Evolutionary conservation across 2,113 vertebrate genomes (phyloP).

Genomic region (Microtus ochrogaster): DNA sequence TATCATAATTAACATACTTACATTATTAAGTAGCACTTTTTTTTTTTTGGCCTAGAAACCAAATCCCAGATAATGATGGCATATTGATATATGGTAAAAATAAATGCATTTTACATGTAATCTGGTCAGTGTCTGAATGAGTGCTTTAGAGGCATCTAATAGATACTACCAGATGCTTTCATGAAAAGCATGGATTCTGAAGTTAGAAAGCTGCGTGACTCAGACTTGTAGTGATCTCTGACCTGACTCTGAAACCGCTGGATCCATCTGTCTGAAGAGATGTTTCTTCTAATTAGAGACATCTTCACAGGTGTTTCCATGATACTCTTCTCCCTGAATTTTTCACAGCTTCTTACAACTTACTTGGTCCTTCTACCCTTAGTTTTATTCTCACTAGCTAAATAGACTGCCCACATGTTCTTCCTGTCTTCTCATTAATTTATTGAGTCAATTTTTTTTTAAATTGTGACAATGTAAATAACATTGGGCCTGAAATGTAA

Average conservation of each 20-base stretch:
- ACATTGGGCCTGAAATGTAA: background rate
- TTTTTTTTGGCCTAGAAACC: background rate
- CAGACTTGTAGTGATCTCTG: background rate
- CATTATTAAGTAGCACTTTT: background rate
- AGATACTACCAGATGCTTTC: background rate
- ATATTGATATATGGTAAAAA: background rate
- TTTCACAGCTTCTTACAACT: background rate
- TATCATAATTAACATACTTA: background rate
- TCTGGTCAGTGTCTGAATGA: background rate
- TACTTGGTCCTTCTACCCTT: slow-evolving; percentile 16
- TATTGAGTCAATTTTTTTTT: background rate
- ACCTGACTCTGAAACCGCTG: background rate
- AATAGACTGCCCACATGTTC: background rate
- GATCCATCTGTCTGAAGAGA: background rate
- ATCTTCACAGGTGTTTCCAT: background rate
- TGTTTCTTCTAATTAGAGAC: background rate
- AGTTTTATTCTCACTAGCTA: background rate
- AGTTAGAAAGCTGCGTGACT: background rate
- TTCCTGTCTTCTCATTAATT: background rate
- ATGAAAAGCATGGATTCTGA: background rate
- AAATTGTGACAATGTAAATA: background rate
- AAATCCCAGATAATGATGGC: background rate
- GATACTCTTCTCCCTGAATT: background rate
- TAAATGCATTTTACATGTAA: background rate
- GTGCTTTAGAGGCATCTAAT: background rate